A percentile compares a stretch with the other conserved stretches of the same genome.
Evolutionary conservation across 2,113 vertebrate species (phyloP).

Genomic region (Triplophysa rosa): DNA sequence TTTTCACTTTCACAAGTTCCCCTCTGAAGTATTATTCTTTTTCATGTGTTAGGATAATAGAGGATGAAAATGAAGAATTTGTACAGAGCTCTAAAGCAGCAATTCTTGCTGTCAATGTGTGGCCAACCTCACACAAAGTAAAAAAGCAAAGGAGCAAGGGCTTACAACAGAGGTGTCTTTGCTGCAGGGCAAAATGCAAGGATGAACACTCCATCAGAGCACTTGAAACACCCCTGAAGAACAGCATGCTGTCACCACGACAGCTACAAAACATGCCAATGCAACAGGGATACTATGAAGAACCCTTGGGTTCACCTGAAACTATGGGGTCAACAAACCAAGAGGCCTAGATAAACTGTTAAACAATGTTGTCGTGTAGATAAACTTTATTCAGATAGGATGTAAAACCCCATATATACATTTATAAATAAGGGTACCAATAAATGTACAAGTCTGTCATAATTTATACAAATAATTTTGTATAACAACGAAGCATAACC

Average conservation of each 20-base stretch:
- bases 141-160: not conserved
- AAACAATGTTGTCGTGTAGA: too few relatives aligned
- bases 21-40: not conserved
- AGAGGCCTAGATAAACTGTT: not conserved
- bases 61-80: conserved; percentile 43
- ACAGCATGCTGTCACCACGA: not conserved
- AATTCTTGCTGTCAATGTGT: conserved; percentile 45
- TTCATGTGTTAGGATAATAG: conserved; percentile 32
- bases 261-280: not conserved
- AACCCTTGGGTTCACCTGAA: not conserved
- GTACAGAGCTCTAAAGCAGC: not conserved
- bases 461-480: too few relatives aligned
- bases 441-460: too few relatives aligned
- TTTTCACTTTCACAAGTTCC: too few relatives aligned
- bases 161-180: not conserved
- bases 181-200: conserved; percentile 14
- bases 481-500: too few relatives aligned
- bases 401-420: too few relatives aligned
- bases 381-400: too few relatives aligned
- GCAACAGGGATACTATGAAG: not conserved
- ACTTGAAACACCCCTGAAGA: not conserved
- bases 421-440: too few relatives aligned
- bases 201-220: not conserved
- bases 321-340: not conserved
- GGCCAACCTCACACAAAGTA: conserved; percentile 45